Evolutionary conservation across 2,888 invertebrate genomes (phyloP), one percentile per base, ranked within the genome.

Genomic region (Melinaea marsaeus): DNA sequence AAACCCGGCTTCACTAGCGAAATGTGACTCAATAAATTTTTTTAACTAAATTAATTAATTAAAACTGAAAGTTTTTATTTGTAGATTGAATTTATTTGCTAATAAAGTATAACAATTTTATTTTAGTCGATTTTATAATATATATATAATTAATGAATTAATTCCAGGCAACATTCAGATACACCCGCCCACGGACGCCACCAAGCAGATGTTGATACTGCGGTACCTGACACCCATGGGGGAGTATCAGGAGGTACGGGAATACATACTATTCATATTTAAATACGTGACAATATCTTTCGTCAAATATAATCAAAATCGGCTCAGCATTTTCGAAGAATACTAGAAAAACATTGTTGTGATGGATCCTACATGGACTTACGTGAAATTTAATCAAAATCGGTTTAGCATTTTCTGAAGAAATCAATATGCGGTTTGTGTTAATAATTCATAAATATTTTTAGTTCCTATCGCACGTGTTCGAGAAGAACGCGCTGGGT

Each of bases 151-250:
- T 22, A 22, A 22, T 22, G 5, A 48, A 69, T 58, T 11, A 57
- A 9, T 75, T 72, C 0, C 84, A 91, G 91, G 91, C 4, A 95
- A 94, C 45, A 96, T 98, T 71, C 96, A 97, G 78, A 95, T 99
- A 72, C 95, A 95, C 82, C 99, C 99, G 6, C 94, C 97, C 2
- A 97, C 96, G 0, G 91, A 95, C 60, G 95, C 96, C 0, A 98
- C 98, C 42, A 95, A 95, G 79, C 98, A 99, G 83, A 95, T 99
- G 91, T 92, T 99, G 2, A 98, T 99, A 75, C 87, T 99, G 37
- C 93, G 97, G 72, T 99, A 98, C 81, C 92, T 99, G n/a, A 96
- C 97, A 3, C 97, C 99, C 0, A 95, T 99, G 94, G 99, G 98
- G 13, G 99, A 99, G 80, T 99, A 99, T 81, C 99, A 99, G 83